A percentile compares a stretch with the other conserved stretches of the same genome.
Conservation (phyloP, 2,888 invertebrate species). For the Thelaira solivaga region DNA sequence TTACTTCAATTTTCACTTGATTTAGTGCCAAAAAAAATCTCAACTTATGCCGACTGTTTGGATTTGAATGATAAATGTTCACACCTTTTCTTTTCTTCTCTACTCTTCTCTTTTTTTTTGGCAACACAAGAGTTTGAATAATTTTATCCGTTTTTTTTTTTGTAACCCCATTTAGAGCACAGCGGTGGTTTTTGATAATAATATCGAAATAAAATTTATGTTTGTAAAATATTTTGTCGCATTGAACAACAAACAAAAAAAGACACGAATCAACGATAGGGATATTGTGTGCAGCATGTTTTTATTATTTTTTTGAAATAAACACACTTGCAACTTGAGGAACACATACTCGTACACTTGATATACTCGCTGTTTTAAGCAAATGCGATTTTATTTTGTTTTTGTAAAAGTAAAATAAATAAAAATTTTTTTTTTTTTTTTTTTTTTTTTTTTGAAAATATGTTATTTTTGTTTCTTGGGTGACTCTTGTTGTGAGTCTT, state of each 20-base stretch:
- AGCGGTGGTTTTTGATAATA: constrained; percentile 55
- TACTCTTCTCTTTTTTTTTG: too few species aligned
- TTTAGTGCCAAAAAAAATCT: constrained; percentile 1
- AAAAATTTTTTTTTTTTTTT: constrained; percentile 58
- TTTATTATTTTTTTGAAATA: constrained; percentile 45
- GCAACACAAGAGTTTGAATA: constrained; percentile 25
- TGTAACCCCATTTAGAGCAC: constrained; percentile 54
- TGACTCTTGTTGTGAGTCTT: constrained; percentile 65
- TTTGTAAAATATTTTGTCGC: constrained; percentile 63
- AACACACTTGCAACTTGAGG: constrained; percentile 50
- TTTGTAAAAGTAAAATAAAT: constrained; percentile 24
- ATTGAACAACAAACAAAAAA: constrained; percentile 59
- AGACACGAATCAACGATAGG: constrained; percentile 28
- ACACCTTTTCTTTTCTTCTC: constrained; percentile 38
- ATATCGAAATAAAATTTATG: constrained; percentile 56
- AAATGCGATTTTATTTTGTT: constrained; percentile 12
- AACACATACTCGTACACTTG: constrained; percentile 10
- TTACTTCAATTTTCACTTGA: not conserved
- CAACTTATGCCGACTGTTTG: constrained; percentile 10
- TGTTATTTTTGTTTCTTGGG: constrained; percentile 10
- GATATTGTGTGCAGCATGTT: constrained; percentile 15
- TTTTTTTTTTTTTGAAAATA: not conserved
- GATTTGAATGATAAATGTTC: constrained; percentile 47
- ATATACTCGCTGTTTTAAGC: not conserved
- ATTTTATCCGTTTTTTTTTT: constrained; percentile 37